Conservation (phyloP, 37 sponge, comb jelly and placozoan species). For the Trichoplax adhaerens region DNA sequence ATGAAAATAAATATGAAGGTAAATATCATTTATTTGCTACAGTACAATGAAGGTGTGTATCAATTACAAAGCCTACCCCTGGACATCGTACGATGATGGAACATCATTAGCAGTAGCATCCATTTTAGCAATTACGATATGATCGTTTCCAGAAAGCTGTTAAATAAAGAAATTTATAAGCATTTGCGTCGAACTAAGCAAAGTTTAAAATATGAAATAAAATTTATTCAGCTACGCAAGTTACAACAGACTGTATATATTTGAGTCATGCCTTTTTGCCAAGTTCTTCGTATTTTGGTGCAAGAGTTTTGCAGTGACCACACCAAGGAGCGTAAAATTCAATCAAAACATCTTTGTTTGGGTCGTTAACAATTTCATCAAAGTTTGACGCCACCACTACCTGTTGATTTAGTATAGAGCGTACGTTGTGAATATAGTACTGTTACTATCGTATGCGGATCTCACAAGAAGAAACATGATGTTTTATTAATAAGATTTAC, state of each 20-base stretch:
- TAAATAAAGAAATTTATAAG: no score
- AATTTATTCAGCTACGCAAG: no score
- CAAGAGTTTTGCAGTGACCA: conserved; percentile 82
- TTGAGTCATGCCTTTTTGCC: conserved; percentile 40
- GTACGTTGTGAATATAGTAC: neutral
- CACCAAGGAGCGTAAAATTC: conserved; percentile 96
- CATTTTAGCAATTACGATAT: conserved; percentile 76
- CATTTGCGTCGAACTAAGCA: no score
- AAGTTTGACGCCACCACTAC: conserved; percentile 72
- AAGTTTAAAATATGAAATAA: no score
- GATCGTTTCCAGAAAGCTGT: conserved; percentile 31
- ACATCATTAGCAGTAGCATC: conserved; percentile 86
- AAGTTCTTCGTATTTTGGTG: conserved; percentile 76
- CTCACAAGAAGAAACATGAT: neutral
- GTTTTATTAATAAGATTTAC: neutral
- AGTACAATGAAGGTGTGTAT: neutral
- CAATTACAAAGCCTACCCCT: conserved; percentile 40
- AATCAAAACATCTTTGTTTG: conserved; percentile 61
- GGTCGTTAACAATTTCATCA: conserved; percentile 70
- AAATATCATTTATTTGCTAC: neutral
- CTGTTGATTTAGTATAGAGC: conserved; percentile 11
- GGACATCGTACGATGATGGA: conserved; percentile 47
- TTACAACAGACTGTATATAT: no score
- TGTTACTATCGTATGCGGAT: neutral
- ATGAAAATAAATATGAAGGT: conserved; percentile 1